These are phyloP conservation scores for Xenopus borealis DNA, from an alignment of 2,113 vertebrate species.

Conservation along the genomic window DNA sequence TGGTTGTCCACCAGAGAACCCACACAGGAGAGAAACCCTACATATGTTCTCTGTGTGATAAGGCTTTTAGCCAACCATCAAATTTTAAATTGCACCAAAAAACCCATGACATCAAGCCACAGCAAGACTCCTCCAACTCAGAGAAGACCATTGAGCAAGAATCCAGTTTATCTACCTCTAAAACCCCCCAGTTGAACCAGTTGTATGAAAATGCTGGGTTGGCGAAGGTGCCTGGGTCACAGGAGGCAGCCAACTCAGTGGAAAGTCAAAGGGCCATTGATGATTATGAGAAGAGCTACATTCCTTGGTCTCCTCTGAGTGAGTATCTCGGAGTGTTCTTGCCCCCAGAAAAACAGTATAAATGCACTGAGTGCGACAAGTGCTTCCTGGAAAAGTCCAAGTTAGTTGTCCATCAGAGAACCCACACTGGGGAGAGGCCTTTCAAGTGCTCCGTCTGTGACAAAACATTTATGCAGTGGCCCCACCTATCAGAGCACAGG, in stretches of 20 bases:
- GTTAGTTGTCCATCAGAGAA: conserved; percentile 12
- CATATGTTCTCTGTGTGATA: conserved; percentile 36
- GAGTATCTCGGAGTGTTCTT: too few relatives aligned
- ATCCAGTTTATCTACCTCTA: background rate
- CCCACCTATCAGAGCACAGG: conserved; percentile 19
- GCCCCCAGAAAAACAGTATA: conserved; percentile 9
- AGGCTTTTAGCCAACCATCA: conserved; percentile 27
- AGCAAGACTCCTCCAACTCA: background rate
- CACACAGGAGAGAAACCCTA: conserved; percentile 46
- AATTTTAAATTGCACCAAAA: conserved; percentile 24
- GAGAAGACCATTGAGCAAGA: background rate
- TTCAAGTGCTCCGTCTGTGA: conserved; percentile 27
- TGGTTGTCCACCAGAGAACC: conserved; percentile 36
- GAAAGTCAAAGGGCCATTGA: too few relatives aligned
- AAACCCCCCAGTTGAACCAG: too few relatives aligned
- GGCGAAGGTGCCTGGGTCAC: too few relatives aligned
- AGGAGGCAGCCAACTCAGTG: background rate
- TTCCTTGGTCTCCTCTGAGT: too few relatives aligned
- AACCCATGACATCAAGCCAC: conserved; percentile 1
- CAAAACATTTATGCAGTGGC: conserved; percentile 15
- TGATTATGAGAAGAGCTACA: too few relatives aligned
- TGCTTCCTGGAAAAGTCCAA: conserved; percentile 27
- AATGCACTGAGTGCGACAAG: conserved; percentile 15
- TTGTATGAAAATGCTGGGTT: background rate
- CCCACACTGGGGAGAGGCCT: conserved; percentile 15